Conservation (phyloP, 2,113 vertebrate species). For the Gallinago jamesoni region DNA sequence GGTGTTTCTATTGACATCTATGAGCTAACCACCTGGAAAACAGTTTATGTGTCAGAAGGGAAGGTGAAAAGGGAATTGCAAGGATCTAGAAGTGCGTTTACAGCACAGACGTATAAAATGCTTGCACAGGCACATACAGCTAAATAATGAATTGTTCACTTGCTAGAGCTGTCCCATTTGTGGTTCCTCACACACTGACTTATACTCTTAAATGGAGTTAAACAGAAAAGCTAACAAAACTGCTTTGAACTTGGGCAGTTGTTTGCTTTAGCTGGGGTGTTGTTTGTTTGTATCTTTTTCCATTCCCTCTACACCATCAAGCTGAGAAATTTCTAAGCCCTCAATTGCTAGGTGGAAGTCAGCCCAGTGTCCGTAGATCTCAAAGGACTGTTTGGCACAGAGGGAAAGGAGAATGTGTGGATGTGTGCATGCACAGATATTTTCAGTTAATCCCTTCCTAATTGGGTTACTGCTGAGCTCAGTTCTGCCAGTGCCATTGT, state of each 20-base stretch:
- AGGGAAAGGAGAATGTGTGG: not conserved
- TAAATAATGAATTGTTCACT: not conserved
- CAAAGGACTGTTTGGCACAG: not conserved
- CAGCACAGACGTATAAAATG: not conserved
- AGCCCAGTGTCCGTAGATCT: not conserved
- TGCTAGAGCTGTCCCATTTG: not conserved
- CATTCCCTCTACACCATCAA: not conserved
- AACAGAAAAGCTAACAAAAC: not conserved
- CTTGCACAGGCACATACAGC: not conserved
- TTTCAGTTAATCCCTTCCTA: slow-evolving; percentile 28
- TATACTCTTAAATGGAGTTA: not conserved
- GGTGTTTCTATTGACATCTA: not conserved
- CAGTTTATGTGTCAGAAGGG: not conserved
- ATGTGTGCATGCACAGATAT: not conserved
- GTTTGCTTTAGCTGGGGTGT: not conserved
- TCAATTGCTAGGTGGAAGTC: not conserved
- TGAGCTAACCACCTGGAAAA: not conserved
- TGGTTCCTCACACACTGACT: not conserved
- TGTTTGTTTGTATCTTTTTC: not conserved
- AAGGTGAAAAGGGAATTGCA: not conserved
- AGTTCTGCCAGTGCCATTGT: not conserved
- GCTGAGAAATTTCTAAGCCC: not conserved
- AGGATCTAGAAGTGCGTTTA: not conserved
- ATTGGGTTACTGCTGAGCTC: not conserved
- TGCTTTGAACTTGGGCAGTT: not conserved